Evolutionary conservation across 1,140 invertebrate genomes (phyloP).

Genomic region (Orchesella cincta): DNA sequence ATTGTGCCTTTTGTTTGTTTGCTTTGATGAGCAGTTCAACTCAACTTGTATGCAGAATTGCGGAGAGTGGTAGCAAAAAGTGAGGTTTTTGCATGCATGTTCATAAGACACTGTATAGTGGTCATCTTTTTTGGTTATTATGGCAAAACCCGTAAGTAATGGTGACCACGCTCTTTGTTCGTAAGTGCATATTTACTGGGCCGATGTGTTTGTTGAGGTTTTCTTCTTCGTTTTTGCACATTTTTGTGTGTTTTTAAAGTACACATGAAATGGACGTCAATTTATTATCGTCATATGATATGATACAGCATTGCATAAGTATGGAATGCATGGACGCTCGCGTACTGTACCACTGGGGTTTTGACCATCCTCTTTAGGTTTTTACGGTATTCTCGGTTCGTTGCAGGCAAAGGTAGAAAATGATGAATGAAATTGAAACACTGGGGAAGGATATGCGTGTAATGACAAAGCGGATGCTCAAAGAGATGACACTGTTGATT

Average conservation of each 20-base stretch:
- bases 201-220: too few species aligned
- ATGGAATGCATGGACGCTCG: too few species aligned
- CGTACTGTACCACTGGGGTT: too few species aligned
- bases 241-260: too few species aligned
- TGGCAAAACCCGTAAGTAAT: background rate
- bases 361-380: background rate
- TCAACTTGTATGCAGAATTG: background rate
- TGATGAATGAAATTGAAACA: constrained; percentile 18
- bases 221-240: constrained; percentile 7
- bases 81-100: too few species aligned
- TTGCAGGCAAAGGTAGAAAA: constrained; percentile 13
- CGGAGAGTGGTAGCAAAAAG: background rate
- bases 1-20: constrained; percentile 16
- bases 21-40: background rate
- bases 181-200: constrained; percentile 7
- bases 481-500: constrained; percentile 23
- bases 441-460: background rate
- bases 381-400: constrained; percentile 25
- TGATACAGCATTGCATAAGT: too few species aligned
- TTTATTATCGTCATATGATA: too few species aligned
- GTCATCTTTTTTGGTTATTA: background rate
- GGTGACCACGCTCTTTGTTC: constrained; percentile 10
- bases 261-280: too few species aligned
- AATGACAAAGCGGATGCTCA: constrained; percentile 19
- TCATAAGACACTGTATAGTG: too few species aligned